phyloP scores from a whole-genome alignment of 2,113 vertebrate species.

The Herpetotheres cachinnans region DNA sequence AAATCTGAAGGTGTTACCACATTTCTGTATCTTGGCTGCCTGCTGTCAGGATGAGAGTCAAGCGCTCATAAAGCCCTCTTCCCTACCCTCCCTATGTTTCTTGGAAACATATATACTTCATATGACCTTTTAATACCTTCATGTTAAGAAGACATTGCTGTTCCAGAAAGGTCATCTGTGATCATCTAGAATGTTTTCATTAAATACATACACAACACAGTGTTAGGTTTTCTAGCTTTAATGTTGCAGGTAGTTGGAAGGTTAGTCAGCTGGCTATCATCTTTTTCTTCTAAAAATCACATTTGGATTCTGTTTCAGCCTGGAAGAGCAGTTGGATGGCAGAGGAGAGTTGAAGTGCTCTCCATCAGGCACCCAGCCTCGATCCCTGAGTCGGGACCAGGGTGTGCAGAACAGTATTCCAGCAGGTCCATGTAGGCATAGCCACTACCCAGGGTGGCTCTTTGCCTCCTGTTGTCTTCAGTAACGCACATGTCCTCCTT shows the following conservation, averaged over 20 bases:
- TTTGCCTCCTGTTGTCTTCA: neutral
- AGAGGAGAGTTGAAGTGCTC: neutral
- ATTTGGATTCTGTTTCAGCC: neutral
- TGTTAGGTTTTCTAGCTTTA: neutral
- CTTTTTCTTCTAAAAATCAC: neutral
- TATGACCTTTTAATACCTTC: neutral
- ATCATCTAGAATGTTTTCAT: neutral
- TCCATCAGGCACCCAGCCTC: accelerated
- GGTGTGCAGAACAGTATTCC: neutral
- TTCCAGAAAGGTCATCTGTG: neutral
- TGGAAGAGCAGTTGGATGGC: neutral
- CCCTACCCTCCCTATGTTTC: neutral
- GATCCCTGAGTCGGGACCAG: accelerated
- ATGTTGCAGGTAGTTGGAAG: neutral
- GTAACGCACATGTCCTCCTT: neutral
- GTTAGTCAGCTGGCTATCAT: neutral
- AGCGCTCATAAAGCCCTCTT: neutral
- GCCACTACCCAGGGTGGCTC: neutral
- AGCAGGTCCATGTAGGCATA: neutral
- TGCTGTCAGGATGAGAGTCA: neutral
- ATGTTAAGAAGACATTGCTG: neutral
- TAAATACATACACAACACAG: neutral
- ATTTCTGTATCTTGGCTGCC: neutral
- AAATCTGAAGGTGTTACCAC: neutral
- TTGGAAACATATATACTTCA: neutral